Conservation (phyloP, 2,113 vertebrate species). For the Aldabrachelys gigantea region DNA sequence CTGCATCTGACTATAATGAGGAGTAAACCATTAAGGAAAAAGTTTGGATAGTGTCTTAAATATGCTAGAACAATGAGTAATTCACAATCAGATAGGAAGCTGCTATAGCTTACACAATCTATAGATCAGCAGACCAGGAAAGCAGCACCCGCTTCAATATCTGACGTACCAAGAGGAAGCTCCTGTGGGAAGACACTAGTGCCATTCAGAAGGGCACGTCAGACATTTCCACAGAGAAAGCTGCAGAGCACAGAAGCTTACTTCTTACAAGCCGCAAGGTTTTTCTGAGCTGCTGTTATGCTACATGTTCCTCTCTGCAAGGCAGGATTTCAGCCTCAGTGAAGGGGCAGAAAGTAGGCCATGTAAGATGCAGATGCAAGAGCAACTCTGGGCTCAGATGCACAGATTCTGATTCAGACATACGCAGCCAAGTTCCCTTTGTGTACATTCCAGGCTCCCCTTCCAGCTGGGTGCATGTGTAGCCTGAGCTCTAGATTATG, state of each 20-base stretch:
- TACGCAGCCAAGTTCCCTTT: background rate
- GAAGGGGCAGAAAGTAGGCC: background rate
- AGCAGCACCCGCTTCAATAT: background rate
- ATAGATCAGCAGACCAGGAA: background rate
- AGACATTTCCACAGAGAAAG: background rate
- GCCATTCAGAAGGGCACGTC: background rate
- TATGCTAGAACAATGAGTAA: rapidly evolving
- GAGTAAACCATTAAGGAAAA: background rate
- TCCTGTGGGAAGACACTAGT: background rate
- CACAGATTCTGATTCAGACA: background rate
- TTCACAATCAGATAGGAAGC: background rate
- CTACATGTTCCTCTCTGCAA: background rate
- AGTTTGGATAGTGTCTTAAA: background rate
- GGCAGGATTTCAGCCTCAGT: background rate
- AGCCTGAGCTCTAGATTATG: too few relatives aligned
- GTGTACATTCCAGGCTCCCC: background rate
- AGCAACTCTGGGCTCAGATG: background rate
- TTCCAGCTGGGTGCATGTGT: background rate
- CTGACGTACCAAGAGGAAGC: background rate
- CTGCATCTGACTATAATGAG: background rate
- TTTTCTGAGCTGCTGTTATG: background rate
- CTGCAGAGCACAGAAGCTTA: background rate
- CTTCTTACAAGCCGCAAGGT: background rate
- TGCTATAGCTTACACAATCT: background rate
- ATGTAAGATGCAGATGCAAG: too few relatives aligned